Evolutionary conservation across 1,140 invertebrate genomes (phyloP), one percentile per base, ranked within the genome.

Genomic region (Cherax destructor): DNA sequence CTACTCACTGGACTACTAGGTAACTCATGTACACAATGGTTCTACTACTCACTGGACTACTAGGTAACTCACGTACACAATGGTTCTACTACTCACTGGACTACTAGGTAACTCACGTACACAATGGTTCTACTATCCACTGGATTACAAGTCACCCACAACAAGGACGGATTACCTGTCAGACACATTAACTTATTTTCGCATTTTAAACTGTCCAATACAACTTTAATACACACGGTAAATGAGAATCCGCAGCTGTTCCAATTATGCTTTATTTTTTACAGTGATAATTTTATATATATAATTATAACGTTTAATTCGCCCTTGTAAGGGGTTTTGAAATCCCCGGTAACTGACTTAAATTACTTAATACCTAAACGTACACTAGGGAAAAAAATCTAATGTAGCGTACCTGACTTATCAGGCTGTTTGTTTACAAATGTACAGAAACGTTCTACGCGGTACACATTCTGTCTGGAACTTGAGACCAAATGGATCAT

Each of bases 341-440:
- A 56, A 10, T 59, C 50, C 56, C n/a, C 30, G 16, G 41, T 78
- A 52, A 78, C 49, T 59, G n/a, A 61, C 30, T 47, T 30, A 77
- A 76, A 59, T 9, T 59, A 86, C 49, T n/a, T 41, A 86, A 81
- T 49, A 24, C 59, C 85, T 86, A 86, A 78, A 16, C 78, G 85
- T 78, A 74, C 74, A 49, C 85, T 86, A 86, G 24, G 76, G 30
- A 41, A 41, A n/a, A n/a, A 61, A 77, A 61, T 77, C 74, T 78
- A 78, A 61, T 52, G 74, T 78, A 77, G 21, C 49, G 9, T 3
- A 61, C 74, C 85, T 86, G 74, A 52, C 49, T 76, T 50, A 52
- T 24, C 85, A 86, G 85, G 85, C 65, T 50, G 65, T 78, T 78
- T 69, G 69, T 79, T 49, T 83, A 86, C 84, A 86, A 77, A 21